Percentiles rank a stretch among this genome's conserved stretches.
Evolutionary conservation across 2,888 invertebrate genomes (phyloP).

Genomic region (Rutpela maculata): DNA sequence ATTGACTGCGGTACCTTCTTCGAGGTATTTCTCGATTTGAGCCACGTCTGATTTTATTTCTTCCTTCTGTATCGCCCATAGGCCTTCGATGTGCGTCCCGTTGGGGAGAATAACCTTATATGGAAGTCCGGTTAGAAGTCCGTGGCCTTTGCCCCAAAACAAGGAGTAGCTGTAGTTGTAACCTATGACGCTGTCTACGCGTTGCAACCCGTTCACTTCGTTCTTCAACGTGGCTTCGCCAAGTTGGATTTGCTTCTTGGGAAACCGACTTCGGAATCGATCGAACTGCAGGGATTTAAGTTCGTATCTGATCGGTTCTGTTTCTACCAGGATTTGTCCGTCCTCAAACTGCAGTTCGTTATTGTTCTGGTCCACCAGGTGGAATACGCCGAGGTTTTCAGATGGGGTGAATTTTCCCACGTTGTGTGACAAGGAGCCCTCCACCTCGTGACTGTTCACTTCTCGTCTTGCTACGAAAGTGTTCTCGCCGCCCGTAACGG

Average conservation of each 20-base stretch:
- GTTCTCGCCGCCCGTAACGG: slow-evolving; percentile 78
- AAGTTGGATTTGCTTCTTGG: slow-evolving; percentile 66
- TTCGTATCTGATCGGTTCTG: slow-evolving; percentile 87
- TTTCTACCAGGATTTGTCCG: slow-evolving; percentile 87
- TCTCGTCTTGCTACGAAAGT: slow-evolving; percentile 68
- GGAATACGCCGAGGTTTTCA: slow-evolving; percentile 81
- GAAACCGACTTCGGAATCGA: slow-evolving; percentile 71
- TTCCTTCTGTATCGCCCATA: slow-evolving; percentile 81
- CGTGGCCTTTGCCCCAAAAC: slow-evolving; percentile 88
- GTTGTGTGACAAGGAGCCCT: slow-evolving; percentile 75
- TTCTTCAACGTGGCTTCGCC: slow-evolving; percentile 74
- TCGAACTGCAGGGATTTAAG: slow-evolving; percentile 75
- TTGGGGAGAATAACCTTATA: slow-evolving; percentile 79
- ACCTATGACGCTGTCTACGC: slow-evolving; percentile 84
- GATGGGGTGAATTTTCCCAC: slow-evolving; percentile 83
- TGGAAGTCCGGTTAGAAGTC: slow-evolving; percentile 82
- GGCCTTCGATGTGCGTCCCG: slow-evolving; percentile 77
- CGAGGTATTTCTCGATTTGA: slow-evolving; percentile 78
- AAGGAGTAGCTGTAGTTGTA: slow-evolving; percentile 83
- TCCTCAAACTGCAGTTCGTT: slow-evolving; percentile 78
- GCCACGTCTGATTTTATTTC: slow-evolving; percentile 77
- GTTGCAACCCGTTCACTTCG: slow-evolving; percentile 73
- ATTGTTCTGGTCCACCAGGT: slow-evolving; percentile 80
- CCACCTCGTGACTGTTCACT: slow-evolving; percentile 61
- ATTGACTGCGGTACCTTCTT: slow-evolving; percentile 88